These are phyloP conservation scores for Coilia nasus DNA, from an alignment of 2,797 vertebrate species.

Conservation along the genomic window DNA sequence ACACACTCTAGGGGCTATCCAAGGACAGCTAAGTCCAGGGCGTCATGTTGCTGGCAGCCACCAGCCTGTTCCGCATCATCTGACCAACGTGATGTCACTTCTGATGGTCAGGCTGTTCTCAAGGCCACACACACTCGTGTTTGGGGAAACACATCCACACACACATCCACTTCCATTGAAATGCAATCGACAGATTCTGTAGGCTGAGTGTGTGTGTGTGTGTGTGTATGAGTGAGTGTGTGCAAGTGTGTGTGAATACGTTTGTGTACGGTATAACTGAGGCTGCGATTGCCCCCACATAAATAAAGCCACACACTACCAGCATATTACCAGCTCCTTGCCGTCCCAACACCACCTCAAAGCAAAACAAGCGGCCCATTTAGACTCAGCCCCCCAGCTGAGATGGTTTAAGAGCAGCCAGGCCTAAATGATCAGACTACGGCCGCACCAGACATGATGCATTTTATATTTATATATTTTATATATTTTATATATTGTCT, in stretches of 20 bases:
- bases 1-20: background rate
- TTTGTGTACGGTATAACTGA: too few relatives aligned
- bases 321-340: background rate
- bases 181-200: too few relatives aligned
- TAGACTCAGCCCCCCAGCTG: too few relatives aligned
- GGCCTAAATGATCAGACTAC: too few relatives aligned
- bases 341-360: background rate
- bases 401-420: background rate
- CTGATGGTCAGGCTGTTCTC: background rate
- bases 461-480: too few relatives aligned
- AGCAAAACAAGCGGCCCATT: too few relatives aligned
- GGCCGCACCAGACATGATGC: too few relatives aligned
- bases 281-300: too few relatives aligned
- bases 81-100: background rate
- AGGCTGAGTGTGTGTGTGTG: background rate
- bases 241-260: too few relatives aligned
- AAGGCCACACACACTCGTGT: constrained; percentile 2
- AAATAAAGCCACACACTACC: too few relatives aligned
- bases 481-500: too few relatives aligned
- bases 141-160: background rate
- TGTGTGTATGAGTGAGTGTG: background rate
- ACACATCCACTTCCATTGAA: background rate
- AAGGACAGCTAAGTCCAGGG: background rate
- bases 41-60: background rate
- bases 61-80: background rate